Evolutionary conservation across 2,797 vertebrate genomes (phyloP).

Genomic region (Amazonetta brasiliensis): DNA sequence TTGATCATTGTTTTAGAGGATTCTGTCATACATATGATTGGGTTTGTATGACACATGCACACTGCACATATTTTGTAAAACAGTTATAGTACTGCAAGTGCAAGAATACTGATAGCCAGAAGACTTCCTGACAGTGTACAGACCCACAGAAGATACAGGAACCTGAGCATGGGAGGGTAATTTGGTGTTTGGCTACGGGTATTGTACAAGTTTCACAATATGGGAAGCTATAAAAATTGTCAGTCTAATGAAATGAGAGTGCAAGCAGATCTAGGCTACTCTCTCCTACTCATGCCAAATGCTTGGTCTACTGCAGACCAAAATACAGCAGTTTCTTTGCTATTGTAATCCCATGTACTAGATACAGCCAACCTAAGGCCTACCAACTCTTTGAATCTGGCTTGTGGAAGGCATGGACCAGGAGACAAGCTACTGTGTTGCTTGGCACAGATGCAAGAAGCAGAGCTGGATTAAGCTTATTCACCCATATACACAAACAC

Average conservation of each 20-base stretch:
- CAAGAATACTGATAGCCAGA: background rate
- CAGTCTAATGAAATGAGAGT: background rate
- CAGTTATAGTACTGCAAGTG: background rate
- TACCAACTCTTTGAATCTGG: too few species aligned
- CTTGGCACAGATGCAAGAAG: background rate
- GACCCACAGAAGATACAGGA: background rate
- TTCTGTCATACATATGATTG: background rate
- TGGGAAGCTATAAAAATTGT: background rate
- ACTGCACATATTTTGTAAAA: background rate
- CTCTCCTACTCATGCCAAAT: background rate
- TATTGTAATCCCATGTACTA: background rate
- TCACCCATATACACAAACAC: background rate
- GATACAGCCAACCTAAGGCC: too few species aligned
- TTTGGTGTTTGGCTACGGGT: background rate
- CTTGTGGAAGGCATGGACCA: background rate
- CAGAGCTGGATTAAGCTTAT: background rate
- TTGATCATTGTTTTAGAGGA: background rate
- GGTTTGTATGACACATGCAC: background rate
- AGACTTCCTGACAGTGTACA: background rate
- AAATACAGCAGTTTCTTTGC: background rate
- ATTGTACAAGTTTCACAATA: background rate
- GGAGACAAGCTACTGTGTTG: background rate
- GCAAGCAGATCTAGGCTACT: background rate
- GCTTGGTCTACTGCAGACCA: background rate
- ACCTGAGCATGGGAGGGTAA: fast-evolving